Conservation (phyloP, 2,113 vertebrate species). For the Elanus axillaris region DNA sequence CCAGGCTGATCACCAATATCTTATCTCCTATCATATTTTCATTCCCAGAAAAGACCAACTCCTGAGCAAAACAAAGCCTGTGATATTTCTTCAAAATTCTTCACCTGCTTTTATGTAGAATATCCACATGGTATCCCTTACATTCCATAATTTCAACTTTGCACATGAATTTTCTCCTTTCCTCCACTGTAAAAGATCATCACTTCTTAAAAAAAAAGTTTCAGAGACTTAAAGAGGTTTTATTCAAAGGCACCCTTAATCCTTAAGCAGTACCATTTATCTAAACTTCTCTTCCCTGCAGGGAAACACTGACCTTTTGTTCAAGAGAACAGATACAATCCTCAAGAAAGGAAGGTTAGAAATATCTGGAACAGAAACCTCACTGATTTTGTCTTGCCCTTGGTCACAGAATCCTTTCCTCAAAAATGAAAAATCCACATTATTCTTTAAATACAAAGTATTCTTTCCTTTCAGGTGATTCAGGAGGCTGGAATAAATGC, state of each 20-base stretch:
- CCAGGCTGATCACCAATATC: background rate
- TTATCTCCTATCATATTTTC: background rate
- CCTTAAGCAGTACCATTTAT: background rate
- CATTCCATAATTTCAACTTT: background rate
- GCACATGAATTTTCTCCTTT: background rate
- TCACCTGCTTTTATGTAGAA: background rate
- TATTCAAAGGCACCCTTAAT: background rate
- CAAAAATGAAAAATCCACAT: background rate
- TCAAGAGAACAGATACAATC: background rate
- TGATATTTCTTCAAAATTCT: background rate
- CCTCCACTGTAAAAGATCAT: background rate
- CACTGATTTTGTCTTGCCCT: background rate
- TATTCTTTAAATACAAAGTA: background rate
- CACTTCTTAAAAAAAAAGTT: background rate
- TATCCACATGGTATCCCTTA: background rate
- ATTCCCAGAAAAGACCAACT: background rate
- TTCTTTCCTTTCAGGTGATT: background rate
- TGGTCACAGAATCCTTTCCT: background rate
- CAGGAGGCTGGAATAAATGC: background rate
- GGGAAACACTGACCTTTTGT: background rate
- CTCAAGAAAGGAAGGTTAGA: background rate
- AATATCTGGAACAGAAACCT: background rate
- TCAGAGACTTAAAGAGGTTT: background rate
- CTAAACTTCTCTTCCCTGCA: background rate
- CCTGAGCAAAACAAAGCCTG: background rate